phyloP scores from a whole-genome alignment of 1,140 invertebrate genomes.

The Grapholita molesta region DNA sequence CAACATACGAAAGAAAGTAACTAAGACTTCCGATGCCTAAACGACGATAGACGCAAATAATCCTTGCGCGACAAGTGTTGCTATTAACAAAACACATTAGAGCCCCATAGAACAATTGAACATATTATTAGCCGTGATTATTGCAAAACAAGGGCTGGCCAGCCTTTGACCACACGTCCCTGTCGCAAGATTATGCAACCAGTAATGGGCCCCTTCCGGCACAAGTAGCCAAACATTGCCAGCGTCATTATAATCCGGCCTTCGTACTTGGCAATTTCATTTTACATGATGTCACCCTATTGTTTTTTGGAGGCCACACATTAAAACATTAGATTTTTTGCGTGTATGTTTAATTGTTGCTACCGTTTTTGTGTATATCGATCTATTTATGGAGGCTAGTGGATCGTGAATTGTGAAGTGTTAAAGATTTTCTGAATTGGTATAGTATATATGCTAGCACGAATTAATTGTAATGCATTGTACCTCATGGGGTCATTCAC shows the following conservation, averaged over 20 bases:
- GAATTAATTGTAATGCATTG: too few relatives aligned
- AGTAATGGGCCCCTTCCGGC: conserved; percentile 21
- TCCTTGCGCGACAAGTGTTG: background rate
- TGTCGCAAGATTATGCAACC: conserved; percentile 16
- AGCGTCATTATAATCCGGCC: conserved; percentile 21
- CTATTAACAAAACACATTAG: too few relatives aligned
- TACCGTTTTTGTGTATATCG: background rate
- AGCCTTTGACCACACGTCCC: conserved; percentile 1
- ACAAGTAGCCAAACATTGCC: conserved; percentile 15
- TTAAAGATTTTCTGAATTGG: too few relatives aligned
- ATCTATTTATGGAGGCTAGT: background rate
- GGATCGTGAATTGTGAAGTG: too few relatives aligned
- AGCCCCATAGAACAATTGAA: background rate
- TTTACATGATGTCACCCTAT: conserved; percentile 39
- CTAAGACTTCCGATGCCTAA: too few relatives aligned
- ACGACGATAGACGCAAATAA: too few relatives aligned
- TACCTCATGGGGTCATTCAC: too few relatives aligned
- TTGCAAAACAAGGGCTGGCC: background rate
- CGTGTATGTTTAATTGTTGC: conserved; percentile 8
- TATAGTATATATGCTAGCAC: too few relatives aligned
- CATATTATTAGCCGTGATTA: background rate
- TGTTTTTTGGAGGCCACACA: conserved; percentile 40
- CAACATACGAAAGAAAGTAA: too few relatives aligned
- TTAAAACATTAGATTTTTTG: conserved; percentile 12
- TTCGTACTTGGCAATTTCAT: conserved; percentile 21